Conservation (phyloP, 1,140 invertebrate genomes). For the Tetragnatha versicolor region DNA sequence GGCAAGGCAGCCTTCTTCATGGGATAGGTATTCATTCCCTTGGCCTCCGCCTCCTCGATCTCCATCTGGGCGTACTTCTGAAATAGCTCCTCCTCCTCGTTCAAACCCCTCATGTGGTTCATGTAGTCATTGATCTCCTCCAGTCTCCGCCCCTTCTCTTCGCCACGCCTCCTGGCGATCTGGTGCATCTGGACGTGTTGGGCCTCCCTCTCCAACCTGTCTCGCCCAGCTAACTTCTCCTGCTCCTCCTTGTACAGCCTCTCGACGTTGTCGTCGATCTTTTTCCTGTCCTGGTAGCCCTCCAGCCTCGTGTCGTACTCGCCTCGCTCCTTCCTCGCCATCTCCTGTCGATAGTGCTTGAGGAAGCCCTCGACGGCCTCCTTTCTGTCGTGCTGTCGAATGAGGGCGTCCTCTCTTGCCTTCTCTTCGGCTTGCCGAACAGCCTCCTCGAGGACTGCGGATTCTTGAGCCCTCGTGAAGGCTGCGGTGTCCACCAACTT, state of each 20-base stretch:
- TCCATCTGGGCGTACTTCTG: conserved; percentile 46
- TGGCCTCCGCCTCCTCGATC: conserved; percentile 18
- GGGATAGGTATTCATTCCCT: conserved; percentile 19
- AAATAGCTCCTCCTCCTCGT: conserved; percentile 43
- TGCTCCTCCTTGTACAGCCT: background rate
- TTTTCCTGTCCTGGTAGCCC: background rate
- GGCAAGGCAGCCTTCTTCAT: conserved; percentile 30
- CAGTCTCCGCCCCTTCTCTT: background rate
- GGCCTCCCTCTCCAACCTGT: conserved; percentile 11
- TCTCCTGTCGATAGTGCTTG: conserved; percentile 22
- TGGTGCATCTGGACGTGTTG: conserved; percentile 40
- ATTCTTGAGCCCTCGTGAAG: background rate
- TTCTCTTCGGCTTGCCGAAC: conserved; percentile 22
- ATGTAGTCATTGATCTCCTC: conserved; percentile 20
- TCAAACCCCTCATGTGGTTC: conserved; percentile 32
- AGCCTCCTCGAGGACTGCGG: conserved; percentile 1
- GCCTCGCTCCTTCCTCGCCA: background rate
- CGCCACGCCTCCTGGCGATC: background rate
- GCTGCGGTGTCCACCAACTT: background rate
- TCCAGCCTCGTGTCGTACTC: background rate
- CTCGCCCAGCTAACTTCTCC: background rate
- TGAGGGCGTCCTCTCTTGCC: background rate
- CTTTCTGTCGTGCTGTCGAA: background rate
- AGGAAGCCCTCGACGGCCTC: background rate
- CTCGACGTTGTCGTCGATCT: background rate